Evolutionary conservation across 2,888 invertebrate species (phyloP).

Genomic region (Augiades crinisus): DNA sequence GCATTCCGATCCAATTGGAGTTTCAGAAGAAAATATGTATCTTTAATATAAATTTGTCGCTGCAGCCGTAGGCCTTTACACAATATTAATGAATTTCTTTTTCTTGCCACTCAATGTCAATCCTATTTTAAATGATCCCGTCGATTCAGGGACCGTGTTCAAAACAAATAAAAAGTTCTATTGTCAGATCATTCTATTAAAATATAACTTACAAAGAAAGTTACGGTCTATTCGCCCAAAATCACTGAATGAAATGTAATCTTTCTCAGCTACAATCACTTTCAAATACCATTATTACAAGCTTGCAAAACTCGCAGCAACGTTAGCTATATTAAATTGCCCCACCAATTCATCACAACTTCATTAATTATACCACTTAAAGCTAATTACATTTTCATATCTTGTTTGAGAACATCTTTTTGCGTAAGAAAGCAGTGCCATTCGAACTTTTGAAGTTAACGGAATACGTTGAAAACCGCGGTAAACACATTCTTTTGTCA

Average conservation of each 20-base stretch:
- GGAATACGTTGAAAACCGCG: neutral
- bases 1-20: too few relatives aligned
- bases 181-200: too few relatives aligned
- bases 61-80: too few relatives aligned
- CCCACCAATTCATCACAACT: conserved; percentile 16
- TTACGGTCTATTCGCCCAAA: neutral
- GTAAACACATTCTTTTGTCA: neutral
- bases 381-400: conserved; percentile 21
- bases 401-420: conserved; percentile 11
- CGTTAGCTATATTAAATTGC: conserved; percentile 29
- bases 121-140: too few relatives aligned
- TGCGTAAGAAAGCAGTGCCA: conserved; percentile 12
- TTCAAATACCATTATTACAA: neutral
- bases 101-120: too few relatives aligned
- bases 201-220: too few relatives aligned
- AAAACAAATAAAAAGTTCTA: too few relatives aligned
- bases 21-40: too few relatives aligned
- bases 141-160: too few relatives aligned
- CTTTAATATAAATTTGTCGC: too few relatives aligned
- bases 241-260: conserved; percentile 1
- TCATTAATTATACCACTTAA: conserved; percentile 26
- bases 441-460: too few relatives aligned
- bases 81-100: too few relatives aligned
- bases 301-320: neutral
- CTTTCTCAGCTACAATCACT: neutral